Evolutionary conservation across 2,113 vertebrate species (phyloP).

Genomic region (Galeopterus variegatus): DNA sequence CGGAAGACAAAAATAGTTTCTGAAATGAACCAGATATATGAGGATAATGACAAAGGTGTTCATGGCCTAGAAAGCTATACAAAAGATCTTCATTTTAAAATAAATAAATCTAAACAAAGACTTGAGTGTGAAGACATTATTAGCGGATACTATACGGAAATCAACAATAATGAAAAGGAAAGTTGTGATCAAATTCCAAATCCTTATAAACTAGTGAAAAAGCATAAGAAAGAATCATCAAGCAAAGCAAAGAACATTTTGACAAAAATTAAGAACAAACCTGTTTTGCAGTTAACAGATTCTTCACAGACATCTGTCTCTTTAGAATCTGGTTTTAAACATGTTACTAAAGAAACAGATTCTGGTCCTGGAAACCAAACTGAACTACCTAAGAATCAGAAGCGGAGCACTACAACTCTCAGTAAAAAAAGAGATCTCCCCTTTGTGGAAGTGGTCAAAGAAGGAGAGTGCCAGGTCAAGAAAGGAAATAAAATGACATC

Average conservation of each 20-base stretch:
- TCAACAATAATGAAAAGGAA: conserved; percentile 63
- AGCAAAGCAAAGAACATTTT: conserved; percentile 69
- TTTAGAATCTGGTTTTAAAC: conserved; percentile 70
- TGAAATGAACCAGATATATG: conserved; percentile 63
- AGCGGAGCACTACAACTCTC: conserved; percentile 17
- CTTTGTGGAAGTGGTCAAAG: background rate
- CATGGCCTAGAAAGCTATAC: conserved; percentile 34
- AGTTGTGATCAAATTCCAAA: conserved; percentile 48
- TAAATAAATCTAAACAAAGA: conserved; percentile 65
- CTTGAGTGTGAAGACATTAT: conserved; percentile 56
- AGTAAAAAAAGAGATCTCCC: background rate
- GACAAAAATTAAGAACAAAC: conserved; percentile 71
- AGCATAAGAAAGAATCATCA: conserved; percentile 31
- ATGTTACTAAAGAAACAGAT: background rate
- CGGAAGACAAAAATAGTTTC: conserved; percentile 73
- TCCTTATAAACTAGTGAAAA: conserved; percentile 54
- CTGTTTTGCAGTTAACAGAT: conserved; percentile 55
- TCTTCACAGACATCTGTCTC: background rate
- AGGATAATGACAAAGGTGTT: conserved; percentile 27
- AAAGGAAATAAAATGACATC: conserved; percentile 20
- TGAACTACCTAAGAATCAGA: background rate
- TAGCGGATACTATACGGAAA: conserved; percentile 32
- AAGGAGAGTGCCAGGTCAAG: conserved; percentile 37
- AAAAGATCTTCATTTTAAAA: conserved; percentile 60
- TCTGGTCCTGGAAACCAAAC: conserved; percentile 31